These are phyloP conservation scores for Tetheella fluctuosa DNA, from an alignment of 2,888 invertebrate species.

Conservation along the genomic window DNA sequence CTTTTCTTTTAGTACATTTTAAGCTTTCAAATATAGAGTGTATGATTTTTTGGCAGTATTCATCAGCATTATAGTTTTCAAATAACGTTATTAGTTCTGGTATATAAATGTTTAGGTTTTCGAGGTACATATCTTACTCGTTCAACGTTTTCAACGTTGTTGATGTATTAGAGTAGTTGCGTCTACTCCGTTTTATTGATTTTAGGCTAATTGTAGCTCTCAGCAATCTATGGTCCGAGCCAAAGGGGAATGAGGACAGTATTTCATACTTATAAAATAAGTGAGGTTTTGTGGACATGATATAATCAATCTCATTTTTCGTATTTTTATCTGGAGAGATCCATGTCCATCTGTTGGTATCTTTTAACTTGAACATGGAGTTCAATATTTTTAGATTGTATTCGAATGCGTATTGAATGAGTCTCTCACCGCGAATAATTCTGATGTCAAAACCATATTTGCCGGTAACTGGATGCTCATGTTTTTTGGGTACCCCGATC, in stretches of 20 bases:
- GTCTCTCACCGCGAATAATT: slow-evolving; percentile 18
- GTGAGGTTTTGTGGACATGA: slow-evolving; percentile 16
- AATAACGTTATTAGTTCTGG: background rate
- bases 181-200: background rate
- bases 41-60: slow-evolving; percentile 22
- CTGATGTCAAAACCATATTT: slow-evolving; percentile 14
- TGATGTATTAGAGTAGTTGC: background rate
- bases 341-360: slow-evolving; percentile 19
- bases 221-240: slow-evolving; percentile 25
- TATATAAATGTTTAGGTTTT: slow-evolving; percentile 20
- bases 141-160: background rate
- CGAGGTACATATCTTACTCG: slow-evolving; percentile 22
- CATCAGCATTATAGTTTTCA: background rate
- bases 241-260: slow-evolving; percentile 21
- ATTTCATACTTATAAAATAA: slow-evolving; percentile 23
- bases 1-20: slow-evolving; percentile 1
- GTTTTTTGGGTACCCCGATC: background rate
- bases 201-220: slow-evolving; percentile 21
- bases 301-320: slow-evolving; percentile 22
- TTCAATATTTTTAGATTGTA: slow-evolving; percentile 21
- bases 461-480: background rate
- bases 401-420: slow-evolving; percentile 19
- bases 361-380: slow-evolving; percentile 18
- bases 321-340: too few relatives aligned
- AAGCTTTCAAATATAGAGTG: slow-evolving; percentile 14